Evolutionary conservation across 2,113 vertebrate species (phyloP).

Genomic region (Tetrao urogallus): DNA sequence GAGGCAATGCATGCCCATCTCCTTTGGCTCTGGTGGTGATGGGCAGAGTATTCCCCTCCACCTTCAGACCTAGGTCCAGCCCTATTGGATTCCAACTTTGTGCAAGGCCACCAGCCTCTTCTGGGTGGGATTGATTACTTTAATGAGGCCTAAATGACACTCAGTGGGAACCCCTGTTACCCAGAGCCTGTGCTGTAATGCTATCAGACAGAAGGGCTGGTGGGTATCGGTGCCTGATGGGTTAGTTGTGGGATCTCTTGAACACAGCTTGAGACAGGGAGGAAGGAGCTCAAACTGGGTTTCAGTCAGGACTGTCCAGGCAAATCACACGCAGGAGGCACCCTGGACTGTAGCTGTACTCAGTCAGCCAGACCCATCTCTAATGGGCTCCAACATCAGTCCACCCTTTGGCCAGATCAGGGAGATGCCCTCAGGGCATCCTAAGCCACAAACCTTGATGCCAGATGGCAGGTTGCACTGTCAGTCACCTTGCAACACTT

Average conservation of each 20-base stretch:
- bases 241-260: not conserved
- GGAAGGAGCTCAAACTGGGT: fast-evolving
- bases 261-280: not conserved
- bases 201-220: not conserved
- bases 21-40: not conserved
- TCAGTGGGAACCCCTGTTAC: not conserved
- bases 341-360: not conserved
- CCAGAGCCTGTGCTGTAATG: not conserved
- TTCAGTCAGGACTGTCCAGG: not conserved
- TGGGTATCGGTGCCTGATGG: fast-evolving
- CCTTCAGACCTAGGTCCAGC: not conserved
- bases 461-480: not conserved
- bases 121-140: not conserved
- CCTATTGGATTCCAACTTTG: not conserved
- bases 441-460: not conserved
- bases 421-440: not conserved
- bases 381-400: fast-evolving
- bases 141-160: not conserved
- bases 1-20: not conserved
- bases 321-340: not conserved
- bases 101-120: not conserved
- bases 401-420: not conserved
- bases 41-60: fast-evolving
- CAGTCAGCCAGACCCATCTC: not conserved
- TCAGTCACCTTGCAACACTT: not conserved